Base-by-base conservation (phyloP, 2,797 vertebrate species). In the Megaceryle alcyon region DNA sequence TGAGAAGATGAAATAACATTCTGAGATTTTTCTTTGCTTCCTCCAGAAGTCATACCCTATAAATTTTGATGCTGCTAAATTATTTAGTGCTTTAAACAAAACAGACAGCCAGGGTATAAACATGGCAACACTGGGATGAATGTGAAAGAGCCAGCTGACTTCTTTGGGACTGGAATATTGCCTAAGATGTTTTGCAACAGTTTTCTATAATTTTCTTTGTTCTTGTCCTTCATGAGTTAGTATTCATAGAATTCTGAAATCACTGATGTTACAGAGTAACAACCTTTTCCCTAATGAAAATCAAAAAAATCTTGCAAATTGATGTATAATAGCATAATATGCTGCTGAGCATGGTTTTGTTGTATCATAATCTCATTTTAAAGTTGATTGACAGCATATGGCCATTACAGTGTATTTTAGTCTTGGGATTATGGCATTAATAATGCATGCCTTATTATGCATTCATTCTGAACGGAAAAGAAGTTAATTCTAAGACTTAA, bases 311-410 rank as follows among this genome's bases (percentile, higher is more conserved):
- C 46, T 86, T 94, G 54, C 77, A 92, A 88, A 82, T 87, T 84
- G 18, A 76, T 69, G 25, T 92, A 26, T 93, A 89, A 64, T 79
- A 91, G 39, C 46, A 33, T 84, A 92, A 91, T 86, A 71, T 33
- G 41, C 77, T 86, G 64, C 31, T 90, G 28, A 85, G 37, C 35
- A 31, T 77, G 29, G 64, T 96, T 87, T 88, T 93, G 51, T 96
- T 94, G 48, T 89, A 76, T 94, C 63, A 49, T 93, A 60, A 66
- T 95, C 72, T 82, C 35, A 68, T 91, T 96, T 95, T 94, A 75
- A 81, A 94, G 26, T 43, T 96, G 90, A 96, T 60, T 95, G 94
- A 82, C 92, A 95, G 31, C 83, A 51, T 37, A 63, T 89, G 78
- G 49, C 80, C 53, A 33, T 95, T 96, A 44, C 39, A 66, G 59